Evolutionary conservation across 2,797 vertebrate species (phyloP).

Genomic region (Acanthurus lineatus): DNA sequence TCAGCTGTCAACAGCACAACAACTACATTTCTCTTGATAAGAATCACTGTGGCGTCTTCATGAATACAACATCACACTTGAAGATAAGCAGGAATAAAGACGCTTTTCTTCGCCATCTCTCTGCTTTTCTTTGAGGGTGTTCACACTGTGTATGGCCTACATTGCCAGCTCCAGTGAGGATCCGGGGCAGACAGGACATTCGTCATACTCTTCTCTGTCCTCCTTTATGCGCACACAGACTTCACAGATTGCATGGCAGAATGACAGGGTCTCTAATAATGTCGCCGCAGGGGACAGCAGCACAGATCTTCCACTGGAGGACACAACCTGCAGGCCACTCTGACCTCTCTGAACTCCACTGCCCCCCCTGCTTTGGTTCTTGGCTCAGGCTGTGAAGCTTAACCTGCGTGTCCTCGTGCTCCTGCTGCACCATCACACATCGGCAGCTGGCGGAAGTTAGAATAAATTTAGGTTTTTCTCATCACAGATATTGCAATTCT

Average conservation of each 20-base stretch:
- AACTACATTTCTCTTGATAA: constrained; percentile 45
- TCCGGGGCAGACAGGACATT: constrained; percentile 69
- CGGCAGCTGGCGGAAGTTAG: constrained; percentile 15
- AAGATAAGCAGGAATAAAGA: constrained; percentile 48
- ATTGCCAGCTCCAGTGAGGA: constrained; percentile 62
- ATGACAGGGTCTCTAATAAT: constrained; percentile 64
- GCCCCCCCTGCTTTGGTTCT: constrained; percentile 20
- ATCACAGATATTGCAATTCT: constrained; percentile 1
- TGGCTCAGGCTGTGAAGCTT: constrained; percentile 47
- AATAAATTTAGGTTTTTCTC: not conserved
- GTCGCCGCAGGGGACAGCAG: constrained; percentile 54
- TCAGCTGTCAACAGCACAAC: constrained; percentile 51
- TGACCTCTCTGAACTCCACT: constrained; percentile 42
- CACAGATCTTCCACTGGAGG: constrained; percentile 41
- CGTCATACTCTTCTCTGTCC: constrained; percentile 68
- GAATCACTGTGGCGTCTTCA: constrained; percentile 23
- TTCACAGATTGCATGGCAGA: constrained; percentile 56
- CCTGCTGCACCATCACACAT: constrained; percentile 17
- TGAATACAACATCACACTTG: constrained; percentile 32
- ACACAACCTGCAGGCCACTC: constrained; percentile 50
- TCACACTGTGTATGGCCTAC: constrained; percentile 58
- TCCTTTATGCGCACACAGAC: constrained; percentile 64
- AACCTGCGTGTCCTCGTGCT: constrained; percentile 44
- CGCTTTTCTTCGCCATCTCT: constrained; percentile 6
- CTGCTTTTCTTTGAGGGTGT: constrained; percentile 44